phyloP scores from a whole-genome alignment of 2,113 vertebrate species.

The Cebidichthys violaceus region DNA sequence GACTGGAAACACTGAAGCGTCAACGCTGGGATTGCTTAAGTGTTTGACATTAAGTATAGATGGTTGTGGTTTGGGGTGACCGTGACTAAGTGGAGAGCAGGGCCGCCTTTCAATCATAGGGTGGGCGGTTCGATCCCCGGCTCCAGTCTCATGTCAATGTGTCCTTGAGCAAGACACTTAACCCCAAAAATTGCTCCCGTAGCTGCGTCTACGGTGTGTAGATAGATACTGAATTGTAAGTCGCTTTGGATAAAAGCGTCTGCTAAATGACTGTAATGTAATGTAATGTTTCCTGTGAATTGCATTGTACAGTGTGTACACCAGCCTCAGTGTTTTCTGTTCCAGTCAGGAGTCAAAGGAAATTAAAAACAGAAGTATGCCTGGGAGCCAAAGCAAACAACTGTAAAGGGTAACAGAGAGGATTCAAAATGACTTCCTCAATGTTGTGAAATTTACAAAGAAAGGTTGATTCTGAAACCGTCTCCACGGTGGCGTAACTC shows the following conservation, averaged over 20 bases:
- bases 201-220: no score
- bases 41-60: conserved; percentile 15
- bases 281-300: conserved; percentile 61
- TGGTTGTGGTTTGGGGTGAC: conserved; percentile 57
- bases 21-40: conserved; percentile 12
- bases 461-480: background rate
- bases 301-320: conserved; percentile 9
- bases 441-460: background rate
- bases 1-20: conserved; percentile 30
- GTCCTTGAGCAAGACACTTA: no score
- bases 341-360: conserved; percentile 38
- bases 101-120: no score
- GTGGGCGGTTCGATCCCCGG: no score
- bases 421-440: conserved; percentile 35
- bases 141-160: no score
- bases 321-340: background rate
- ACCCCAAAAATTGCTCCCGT: no score
- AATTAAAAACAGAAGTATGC: conserved; percentile 71
- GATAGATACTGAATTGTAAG: no score
- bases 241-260: no score
- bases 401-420: conserved; percentile 37
- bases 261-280: no score
- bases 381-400: conserved; percentile 36
- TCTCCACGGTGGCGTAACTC: conserved; percentile 15
- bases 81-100: no score